A percentile compares a stretch with the other conserved stretches of the same genome.
Conservation (phyloP, 2,113 vertebrate genomes). For the Struthidea cinerea region DNA sequence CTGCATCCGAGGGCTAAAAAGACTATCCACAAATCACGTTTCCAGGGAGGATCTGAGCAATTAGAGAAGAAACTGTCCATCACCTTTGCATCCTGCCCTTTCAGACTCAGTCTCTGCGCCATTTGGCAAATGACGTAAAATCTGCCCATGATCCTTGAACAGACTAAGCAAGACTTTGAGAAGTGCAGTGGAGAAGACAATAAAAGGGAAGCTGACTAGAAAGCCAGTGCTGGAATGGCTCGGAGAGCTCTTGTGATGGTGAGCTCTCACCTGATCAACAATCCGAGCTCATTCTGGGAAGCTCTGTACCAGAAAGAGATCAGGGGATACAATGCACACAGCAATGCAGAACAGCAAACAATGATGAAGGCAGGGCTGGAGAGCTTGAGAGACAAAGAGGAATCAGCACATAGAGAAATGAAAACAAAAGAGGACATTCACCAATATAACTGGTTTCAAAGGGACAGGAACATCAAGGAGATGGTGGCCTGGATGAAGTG, state of each 20-base stretch:
- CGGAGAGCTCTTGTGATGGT: not conserved
- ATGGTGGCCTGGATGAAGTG: not conserved
- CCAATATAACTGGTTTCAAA: conserved; percentile 36
- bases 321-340: conserved; percentile 48
- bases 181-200: not conserved
- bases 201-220: not conserved
- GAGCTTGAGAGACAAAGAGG: conserved; percentile 57
- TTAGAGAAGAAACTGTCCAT: not conserved
- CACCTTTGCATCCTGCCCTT: not conserved
- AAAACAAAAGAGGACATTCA: conserved; percentile 55
- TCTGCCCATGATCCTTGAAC: not conserved
- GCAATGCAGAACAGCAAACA: conserved; percentile 45
- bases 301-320: conserved; percentile 58
- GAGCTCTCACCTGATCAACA: conserved; percentile 40
- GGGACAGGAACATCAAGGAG: conserved; percentile 15
- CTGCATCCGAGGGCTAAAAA: not conserved
- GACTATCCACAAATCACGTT: not conserved
- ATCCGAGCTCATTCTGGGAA: conserved; percentile 21
- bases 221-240: not conserved
- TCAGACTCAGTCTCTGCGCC: not conserved
- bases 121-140: not conserved
- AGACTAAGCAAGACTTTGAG: not conserved
- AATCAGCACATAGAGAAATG: conserved; percentile 47
- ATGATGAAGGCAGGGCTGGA: conserved; percentile 45
- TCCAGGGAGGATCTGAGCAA: not conserved